Percentiles rank a stretch among this genome's conserved stretches.
These are phyloP conservation scores for Syngnathus acus DNA, from an alignment of 2,797 vertebrate genomes.

Conservation along the genomic window DNA sequence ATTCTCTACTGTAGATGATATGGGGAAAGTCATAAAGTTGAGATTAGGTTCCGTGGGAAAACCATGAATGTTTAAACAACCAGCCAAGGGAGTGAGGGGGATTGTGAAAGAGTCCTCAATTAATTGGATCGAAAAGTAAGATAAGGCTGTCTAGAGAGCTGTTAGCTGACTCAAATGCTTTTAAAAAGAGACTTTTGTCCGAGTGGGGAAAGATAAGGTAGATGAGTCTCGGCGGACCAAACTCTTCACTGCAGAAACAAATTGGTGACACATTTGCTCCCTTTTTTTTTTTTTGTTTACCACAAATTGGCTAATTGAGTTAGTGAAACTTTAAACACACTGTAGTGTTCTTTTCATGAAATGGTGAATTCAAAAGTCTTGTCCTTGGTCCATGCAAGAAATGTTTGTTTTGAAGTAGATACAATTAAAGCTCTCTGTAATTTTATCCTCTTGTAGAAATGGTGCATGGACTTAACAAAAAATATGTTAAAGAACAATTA, in stretches of 20 bases:
- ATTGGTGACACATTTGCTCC: constrained; percentile 24
- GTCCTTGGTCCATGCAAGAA: not conserved
- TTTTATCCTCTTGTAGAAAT: too few species aligned
- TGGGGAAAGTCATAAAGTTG: constrained; percentile 24
- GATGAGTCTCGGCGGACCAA: constrained; percentile 39
- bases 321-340: not conserved
- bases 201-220: constrained; percentile 40
- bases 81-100: constrained; percentile 37
- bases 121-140: constrained; percentile 67
- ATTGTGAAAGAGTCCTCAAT: constrained; percentile 53
- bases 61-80: constrained; percentile 45
- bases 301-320: constrained; percentile 18
- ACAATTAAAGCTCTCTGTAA: not conserved
- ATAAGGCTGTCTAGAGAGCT: constrained; percentile 55
- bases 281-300: constrained; percentile 13
- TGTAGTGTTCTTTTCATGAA: not conserved
- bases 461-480: not conserved
- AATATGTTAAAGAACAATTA: not conserved
- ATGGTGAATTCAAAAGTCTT: not conserved
- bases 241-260: constrained; percentile 29
- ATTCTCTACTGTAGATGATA: constrained; percentile 16
- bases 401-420: not conserved
- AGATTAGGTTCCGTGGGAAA: constrained; percentile 55
- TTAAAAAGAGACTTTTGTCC: constrained; percentile 44
- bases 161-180: constrained; percentile 37